phyloP scores from a whole-genome alignment of 2,888 invertebrate genomes.

The Artemia sinica region DNA sequence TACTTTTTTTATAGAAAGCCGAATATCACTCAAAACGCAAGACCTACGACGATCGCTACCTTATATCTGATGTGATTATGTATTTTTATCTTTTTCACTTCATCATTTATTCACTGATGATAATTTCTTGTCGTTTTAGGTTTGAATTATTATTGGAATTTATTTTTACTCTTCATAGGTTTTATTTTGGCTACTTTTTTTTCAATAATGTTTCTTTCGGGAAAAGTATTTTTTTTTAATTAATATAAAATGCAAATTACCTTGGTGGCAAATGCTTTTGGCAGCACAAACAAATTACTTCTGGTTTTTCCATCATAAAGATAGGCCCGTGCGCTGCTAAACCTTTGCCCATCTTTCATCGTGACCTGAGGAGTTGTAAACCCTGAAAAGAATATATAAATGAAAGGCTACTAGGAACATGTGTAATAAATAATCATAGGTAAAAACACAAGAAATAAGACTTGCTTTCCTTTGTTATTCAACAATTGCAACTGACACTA shows the following conservation, averaged over 20 bases:
- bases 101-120: too few species aligned
- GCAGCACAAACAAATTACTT: constrained; percentile 14
- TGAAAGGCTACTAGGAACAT: not conserved
- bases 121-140: too few species aligned
- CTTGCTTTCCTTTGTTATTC: not conserved
- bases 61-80: too few species aligned
- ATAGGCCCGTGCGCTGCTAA: constrained; percentile 18
- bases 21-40: too few species aligned
- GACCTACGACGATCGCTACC: too few species aligned
- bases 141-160: too few species aligned
- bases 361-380: constrained; percentile 20
- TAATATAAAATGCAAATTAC: not conserved
- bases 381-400: constrained; percentile 14
- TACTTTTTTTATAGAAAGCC: too few species aligned
- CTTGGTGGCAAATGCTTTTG: not conserved
- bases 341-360: constrained; percentile 16
- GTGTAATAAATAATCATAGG: not conserved
- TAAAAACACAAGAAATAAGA: not conserved
- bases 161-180: too few species aligned
- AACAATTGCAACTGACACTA: too few species aligned
- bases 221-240: not conserved
- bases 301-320: constrained; percentile 6
- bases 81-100: too few species aligned
- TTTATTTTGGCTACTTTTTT: too few species aligned
- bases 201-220: constrained; percentile 21